Conservation (phyloP, 2,797 vertebrate species). For the Phalanger gymnotis region DNA sequence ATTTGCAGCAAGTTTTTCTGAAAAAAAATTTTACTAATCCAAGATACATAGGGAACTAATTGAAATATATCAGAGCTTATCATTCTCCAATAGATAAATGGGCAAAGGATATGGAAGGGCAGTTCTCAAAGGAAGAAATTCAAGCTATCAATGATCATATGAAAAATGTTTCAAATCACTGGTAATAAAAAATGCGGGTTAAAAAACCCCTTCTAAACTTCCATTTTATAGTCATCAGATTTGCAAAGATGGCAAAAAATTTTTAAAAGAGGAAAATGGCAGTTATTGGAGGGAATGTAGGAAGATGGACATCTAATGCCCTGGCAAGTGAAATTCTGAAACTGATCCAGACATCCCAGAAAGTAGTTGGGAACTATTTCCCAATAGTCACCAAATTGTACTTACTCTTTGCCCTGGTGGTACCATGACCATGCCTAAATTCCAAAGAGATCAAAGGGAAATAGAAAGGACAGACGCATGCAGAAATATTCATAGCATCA, state of each 20-base stretch:
- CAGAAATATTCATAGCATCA: not conserved
- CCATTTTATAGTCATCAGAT: not conserved
- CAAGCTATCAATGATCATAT: not conserved
- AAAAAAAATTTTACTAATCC: not conserved
- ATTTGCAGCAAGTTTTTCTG: not conserved
- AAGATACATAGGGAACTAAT: not conserved
- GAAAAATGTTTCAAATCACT: not conserved
- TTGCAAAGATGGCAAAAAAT: not conserved
- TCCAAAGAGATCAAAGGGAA: no score
- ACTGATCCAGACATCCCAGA: not conserved
- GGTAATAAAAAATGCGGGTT: not conserved
- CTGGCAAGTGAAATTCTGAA: not conserved
- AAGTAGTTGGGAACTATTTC: not conserved
- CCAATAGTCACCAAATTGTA: not conserved
- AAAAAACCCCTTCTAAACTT: not conserved
- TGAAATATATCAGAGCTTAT: not conserved
- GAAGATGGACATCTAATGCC: not conserved
- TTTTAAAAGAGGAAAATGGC: not conserved
- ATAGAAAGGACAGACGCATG: no score
- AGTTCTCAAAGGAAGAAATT: not conserved
- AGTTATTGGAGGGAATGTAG: not conserved
- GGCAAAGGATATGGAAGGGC: not conserved
- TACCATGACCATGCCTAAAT: no score
- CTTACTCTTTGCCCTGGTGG: not conserved
- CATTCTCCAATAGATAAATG: not conserved